Percentiles rank a stretch among this genome's conserved stretches.
phyloP scores from a whole-genome alignment of 2,113 vertebrate genomes.

The Salvelinus sp. region DNA sequence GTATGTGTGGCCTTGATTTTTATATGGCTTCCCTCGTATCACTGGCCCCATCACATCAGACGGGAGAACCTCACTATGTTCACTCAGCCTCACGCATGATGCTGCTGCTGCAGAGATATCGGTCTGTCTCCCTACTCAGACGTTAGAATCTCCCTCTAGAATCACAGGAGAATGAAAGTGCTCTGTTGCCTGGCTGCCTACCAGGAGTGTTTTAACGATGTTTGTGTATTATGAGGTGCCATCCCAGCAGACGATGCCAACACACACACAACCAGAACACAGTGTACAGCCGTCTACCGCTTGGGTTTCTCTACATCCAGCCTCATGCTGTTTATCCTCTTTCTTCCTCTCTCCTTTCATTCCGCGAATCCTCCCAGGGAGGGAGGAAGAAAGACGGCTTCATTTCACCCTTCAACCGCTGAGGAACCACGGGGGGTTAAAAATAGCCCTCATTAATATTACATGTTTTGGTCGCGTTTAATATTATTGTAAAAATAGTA shows the following conservation, averaged over 20 bases:
- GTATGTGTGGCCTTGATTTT: slow-evolving; percentile 70
- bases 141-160: not conserved
- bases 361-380: slow-evolving; percentile 18
- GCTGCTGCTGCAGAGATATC: not conserved
- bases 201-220: too few species aligned
- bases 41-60: slow-evolving; percentile 38
- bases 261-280: not conserved
- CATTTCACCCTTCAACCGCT: slow-evolving; percentile 52
- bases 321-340: slow-evolving; percentile 6
- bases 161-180: not conserved
- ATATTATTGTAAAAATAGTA: slow-evolving; percentile 74
- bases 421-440: slow-evolving; percentile 56
- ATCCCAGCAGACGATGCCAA: slow-evolving; percentile 4
- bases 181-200: not conserved
- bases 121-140: not conserved
- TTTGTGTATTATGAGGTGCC: too few species aligned
- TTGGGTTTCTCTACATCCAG: too few species aligned
- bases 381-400: slow-evolving; percentile 20
- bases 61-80: slow-evolving; percentile 20
- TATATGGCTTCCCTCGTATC: slow-evolving; percentile 64
- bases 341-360: not conserved
- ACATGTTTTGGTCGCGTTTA: slow-evolving; percentile 70
- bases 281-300: too few species aligned
- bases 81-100: too few species aligned
- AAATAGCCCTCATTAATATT: slow-evolving; percentile 70